These are phyloP conservation scores for Sitta europaea DNA, from an alignment of 2,113 vertebrate species.

Conservation along the genomic window DNA sequence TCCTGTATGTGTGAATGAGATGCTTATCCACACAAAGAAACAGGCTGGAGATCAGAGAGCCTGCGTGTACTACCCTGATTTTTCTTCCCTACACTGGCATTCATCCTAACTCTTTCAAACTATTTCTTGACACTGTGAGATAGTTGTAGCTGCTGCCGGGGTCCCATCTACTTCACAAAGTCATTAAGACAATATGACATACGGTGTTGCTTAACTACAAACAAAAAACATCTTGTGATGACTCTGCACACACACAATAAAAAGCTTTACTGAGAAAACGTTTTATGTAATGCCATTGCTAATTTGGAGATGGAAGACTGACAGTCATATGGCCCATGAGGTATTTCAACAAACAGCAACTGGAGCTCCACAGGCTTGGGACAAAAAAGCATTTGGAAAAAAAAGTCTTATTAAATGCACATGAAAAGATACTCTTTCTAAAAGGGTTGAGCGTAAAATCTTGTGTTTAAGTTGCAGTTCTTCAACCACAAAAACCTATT, in stretches of 20 bases:
- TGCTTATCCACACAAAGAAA: background rate
- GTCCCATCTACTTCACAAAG: conserved; percentile 54
- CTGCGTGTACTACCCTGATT: background rate
- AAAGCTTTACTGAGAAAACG: conserved; percentile 54
- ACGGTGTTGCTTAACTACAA: conserved; percentile 54
- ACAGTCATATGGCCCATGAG: conserved; percentile 49
- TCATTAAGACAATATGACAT: conserved; percentile 50
- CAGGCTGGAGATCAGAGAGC: conserved; percentile 23
- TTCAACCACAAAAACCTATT: background rate
- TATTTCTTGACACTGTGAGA: background rate
- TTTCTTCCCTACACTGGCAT: background rate
- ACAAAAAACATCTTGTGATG: conserved; percentile 64
- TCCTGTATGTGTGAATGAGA: background rate
- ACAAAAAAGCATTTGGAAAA: conserved; percentile 1
- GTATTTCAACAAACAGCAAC: conserved; percentile 45
- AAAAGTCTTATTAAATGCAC: conserved; percentile 30
- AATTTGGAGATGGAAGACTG: conserved; percentile 60
- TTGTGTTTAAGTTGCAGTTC: background rate
- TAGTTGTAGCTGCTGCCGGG: background rate
- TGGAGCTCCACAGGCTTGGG: background rate
- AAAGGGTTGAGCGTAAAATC: background rate
- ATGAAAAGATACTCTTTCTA: conserved; percentile 26
- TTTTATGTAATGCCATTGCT: conserved; percentile 53
- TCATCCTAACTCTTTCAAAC: background rate
- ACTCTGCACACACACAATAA: conserved; percentile 58